phyloP scores from a whole-genome alignment of 2,888 invertebrate genomes.

The Cephus runcator region DNA sequence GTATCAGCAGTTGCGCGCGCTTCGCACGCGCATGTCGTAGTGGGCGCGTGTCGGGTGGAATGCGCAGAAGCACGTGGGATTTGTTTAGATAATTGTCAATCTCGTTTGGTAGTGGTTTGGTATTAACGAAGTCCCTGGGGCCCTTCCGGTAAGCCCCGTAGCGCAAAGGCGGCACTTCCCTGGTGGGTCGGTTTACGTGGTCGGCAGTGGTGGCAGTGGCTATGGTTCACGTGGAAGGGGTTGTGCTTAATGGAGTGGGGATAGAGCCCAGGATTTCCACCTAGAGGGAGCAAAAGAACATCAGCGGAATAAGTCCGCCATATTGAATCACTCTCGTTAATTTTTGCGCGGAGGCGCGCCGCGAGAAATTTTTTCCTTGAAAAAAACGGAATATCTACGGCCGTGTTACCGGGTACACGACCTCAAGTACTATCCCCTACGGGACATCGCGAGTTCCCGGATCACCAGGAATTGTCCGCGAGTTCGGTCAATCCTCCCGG shows the following conservation, averaged over 20 bases:
- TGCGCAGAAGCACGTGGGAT: slow-evolving; percentile 50
- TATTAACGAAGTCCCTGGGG: slow-evolving; percentile 53
- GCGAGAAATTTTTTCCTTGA: slow-evolving; percentile 48
- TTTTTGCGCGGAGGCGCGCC: slow-evolving; percentile 66
- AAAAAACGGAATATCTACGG: not conserved
- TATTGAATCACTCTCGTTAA: slow-evolving; percentile 72
- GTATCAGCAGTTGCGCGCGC: not conserved
- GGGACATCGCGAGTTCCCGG: not conserved
- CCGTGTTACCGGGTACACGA: not conserved
- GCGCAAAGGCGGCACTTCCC: slow-evolving; percentile 37
- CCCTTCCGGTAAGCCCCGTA: slow-evolving; percentile 53
- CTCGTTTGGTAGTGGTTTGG: slow-evolving; percentile 27
- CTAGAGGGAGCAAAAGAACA: not conserved
- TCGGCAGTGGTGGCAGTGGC: not conserved
- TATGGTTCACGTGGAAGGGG: slow-evolving; percentile 11
- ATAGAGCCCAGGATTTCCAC: slow-evolving; percentile 21
- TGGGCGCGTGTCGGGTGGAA: slow-evolving; percentile 13
- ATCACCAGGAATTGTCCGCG: not conserved
- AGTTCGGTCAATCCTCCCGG: slow-evolving; percentile 1
- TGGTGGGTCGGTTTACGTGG: slow-evolving; percentile 27
- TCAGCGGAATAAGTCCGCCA: slow-evolving; percentile 68
- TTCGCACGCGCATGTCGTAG: not conserved
- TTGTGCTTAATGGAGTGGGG: slow-evolving; percentile 37
- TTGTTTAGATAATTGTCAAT: slow-evolving; percentile 43
- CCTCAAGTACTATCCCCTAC: not conserved